Conservation (phyloP, 2,888 invertebrate genomes). For the Zeuzera pyrina region DNA sequence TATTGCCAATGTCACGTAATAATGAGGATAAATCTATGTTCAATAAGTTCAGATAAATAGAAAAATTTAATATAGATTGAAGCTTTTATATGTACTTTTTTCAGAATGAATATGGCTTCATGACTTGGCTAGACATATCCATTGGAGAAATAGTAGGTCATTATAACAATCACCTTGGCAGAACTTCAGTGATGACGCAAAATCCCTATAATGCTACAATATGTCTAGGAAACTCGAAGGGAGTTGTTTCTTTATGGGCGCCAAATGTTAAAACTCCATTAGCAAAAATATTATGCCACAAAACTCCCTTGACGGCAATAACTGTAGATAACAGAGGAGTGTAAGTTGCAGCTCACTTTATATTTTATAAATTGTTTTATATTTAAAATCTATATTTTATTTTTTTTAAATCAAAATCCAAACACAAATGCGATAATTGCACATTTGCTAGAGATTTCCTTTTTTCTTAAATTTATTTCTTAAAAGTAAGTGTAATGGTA, state of each 20-base stretch:
- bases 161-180: slow-evolving; percentile 83
- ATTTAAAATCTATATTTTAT: no score
- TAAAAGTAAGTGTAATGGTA: neutral
- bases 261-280: slow-evolving; percentile 89
- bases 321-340: slow-evolving; percentile 88
- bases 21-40: neutral
- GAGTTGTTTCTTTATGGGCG: slow-evolving; percentile 96
- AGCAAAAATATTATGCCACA: slow-evolving; percentile 93
- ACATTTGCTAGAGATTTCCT: no score
- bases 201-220: slow-evolving; percentile 96
- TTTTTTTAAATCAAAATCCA: no score
- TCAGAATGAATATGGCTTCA: slow-evolving; percentile 82
- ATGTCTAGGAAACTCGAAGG: slow-evolving; percentile 91
- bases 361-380: slow-evolving; percentile 3
- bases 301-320: slow-evolving; percentile 83
- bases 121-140: slow-evolving; percentile 95
- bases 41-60: neutral
- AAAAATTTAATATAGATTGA: neutral
- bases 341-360: slow-evolving; percentile 58
- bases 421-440: no score
- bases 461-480: neutral
- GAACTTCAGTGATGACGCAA: slow-evolving; percentile 88
- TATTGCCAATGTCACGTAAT: neutral
- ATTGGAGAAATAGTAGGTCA: slow-evolving; percentile 90
- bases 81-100: no score